These are phyloP conservation scores for Heteronetta atricapilla DNA, from an alignment of 2,113 vertebrate genomes.

Conservation along the genomic window DNA sequence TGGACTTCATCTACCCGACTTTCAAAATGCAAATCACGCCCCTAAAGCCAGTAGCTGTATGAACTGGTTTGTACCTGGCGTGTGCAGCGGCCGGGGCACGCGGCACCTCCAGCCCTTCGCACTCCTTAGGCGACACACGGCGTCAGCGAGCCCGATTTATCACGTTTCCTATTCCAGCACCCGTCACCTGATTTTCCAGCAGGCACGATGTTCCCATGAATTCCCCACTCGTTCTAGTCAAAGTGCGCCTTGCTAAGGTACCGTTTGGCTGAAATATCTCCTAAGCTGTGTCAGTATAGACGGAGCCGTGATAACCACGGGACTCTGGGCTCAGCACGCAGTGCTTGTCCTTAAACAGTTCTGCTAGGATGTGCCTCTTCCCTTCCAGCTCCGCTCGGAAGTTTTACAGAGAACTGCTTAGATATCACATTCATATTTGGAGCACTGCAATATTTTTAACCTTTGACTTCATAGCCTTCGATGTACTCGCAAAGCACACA, in stretches of 20 bases:
- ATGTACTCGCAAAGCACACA: background rate
- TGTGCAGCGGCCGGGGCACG: background rate
- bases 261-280: background rate
- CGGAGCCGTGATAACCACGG: background rate
- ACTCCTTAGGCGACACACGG: background rate
- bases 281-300: background rate
- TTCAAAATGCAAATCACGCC: background rate
- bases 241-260: background rate
- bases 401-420: background rate
- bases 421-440: background rate
- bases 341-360: background rate
- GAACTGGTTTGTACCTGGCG: accelerated
- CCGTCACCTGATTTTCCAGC: background rate
- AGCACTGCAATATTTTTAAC: background rate
- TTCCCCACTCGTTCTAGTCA: background rate
- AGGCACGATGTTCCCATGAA: background rate
- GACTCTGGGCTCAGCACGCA: background rate
- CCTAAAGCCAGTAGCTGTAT: background rate
- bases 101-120: background rate
- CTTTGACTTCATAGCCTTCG: background rate
- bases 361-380: background rate
- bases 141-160: background rate
- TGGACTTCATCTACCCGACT: background rate
- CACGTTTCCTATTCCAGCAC: background rate
- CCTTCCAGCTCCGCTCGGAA: background rate